Conservation (phyloP, 2,797 vertebrate genomes). For the Mus caroli region DNA sequence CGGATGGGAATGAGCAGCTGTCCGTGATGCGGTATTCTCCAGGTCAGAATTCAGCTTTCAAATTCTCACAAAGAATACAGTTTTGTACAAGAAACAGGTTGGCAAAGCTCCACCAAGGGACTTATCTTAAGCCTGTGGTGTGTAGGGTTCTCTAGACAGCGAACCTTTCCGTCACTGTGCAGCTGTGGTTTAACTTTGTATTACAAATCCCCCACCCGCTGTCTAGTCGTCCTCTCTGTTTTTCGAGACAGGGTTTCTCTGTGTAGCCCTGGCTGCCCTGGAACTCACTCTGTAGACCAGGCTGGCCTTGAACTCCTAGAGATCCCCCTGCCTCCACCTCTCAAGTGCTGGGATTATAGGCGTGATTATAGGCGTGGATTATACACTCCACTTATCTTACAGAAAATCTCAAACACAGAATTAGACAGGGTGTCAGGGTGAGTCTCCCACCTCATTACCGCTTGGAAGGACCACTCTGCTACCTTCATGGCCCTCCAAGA, state of each 20-base stretch:
- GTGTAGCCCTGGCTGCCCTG: background rate
- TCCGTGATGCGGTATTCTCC: constrained; percentile 97
- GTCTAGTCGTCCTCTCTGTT: too few relatives aligned
- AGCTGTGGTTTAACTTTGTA: background rate
- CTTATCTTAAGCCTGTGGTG: background rate
- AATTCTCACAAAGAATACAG: background rate
- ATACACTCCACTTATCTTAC: background rate
- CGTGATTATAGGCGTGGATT: background rate
- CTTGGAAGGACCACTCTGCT: accelerated
- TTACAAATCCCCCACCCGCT: background rate
- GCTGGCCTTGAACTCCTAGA: background rate
- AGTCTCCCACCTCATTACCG: accelerated
- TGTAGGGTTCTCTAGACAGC: background rate
- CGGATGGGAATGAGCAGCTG: constrained; percentile 98
- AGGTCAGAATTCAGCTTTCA: constrained; percentile 89
- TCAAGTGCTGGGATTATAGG: background rate
- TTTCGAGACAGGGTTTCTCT: background rate
- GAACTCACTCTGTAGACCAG: background rate
- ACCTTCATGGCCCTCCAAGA: accelerated
- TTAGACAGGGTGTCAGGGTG: accelerated
- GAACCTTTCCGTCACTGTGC: background rate
- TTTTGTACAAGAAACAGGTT: background rate
- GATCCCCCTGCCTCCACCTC: background rate
- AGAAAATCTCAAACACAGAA: background rate
- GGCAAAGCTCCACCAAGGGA: background rate